phyloP scores from a whole-genome alignment of 2,797 vertebrate genomes.

The Lepus oiostolus region DNA sequence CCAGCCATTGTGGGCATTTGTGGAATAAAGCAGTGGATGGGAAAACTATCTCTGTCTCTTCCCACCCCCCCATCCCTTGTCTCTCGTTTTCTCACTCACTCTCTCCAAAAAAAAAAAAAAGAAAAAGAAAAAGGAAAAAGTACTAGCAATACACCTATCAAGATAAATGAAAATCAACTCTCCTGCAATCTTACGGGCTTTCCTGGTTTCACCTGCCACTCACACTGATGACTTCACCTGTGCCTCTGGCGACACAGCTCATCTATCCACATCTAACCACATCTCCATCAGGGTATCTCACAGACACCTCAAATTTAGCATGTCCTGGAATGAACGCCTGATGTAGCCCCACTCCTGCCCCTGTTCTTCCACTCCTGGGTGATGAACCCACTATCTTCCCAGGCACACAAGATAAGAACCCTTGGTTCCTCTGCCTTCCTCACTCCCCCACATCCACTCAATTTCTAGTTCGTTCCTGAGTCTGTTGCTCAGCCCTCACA shows the following conservation, averaged over 20 bases:
- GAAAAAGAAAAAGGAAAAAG: no score
- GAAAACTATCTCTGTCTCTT: no score
- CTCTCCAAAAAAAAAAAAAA: no score
- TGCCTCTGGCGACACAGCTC: not conserved
- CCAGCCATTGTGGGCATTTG: no score
- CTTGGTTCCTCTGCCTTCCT: not conserved
- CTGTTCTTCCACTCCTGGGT: not conserved
- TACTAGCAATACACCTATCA: not conserved
- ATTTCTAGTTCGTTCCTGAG: not conserved
- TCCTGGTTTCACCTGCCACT: not conserved
- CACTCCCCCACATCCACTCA: not conserved
- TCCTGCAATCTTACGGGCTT: not conserved
- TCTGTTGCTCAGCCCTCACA: not conserved
- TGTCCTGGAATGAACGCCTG: not conserved
- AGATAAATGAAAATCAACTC: not conserved
- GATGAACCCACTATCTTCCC: not conserved
- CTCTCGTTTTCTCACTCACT: no score
- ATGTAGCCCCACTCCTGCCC: not conserved
- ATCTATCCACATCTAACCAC: not conserved
- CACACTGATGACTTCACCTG: not conserved
- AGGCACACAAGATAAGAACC: not conserved
- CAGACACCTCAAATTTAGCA: not conserved
- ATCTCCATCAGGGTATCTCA: constrained; percentile 22
- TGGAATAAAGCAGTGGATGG: no score
- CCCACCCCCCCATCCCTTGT: no score